A percentile compares a stretch with the other conserved stretches of the same genome.
Evolutionary conservation across 2,888 invertebrate genomes (phyloP).

Genomic region (Drosophila paramelanica): DNA sequence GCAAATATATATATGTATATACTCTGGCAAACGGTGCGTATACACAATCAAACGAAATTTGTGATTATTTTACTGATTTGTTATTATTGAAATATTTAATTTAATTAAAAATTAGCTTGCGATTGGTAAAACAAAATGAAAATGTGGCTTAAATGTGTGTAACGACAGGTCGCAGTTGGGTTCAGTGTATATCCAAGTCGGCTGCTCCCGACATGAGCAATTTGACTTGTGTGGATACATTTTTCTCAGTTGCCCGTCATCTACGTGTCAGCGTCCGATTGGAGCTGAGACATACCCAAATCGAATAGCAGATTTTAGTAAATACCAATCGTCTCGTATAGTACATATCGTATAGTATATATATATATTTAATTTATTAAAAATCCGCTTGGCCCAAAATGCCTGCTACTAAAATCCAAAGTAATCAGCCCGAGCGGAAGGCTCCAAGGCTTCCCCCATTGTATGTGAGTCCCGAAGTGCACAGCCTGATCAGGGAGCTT

Average conservation of each 20-base stretch:
- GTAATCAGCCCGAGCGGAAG: conserved; percentile 1
- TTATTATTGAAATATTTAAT: conserved; percentile 6
- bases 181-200: too few relatives aligned
- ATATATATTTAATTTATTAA: neutral
- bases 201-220: too few relatives aligned
- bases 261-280: neutral
- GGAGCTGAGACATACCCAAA: neutral
- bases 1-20: conserved; percentile 25
- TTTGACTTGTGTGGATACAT: neutral
- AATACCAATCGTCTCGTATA: neutral
- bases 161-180: too few relatives aligned
- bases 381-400: conserved; percentile 3
- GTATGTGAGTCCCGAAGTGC: conserved; percentile 15
- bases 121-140: conserved; percentile 2
- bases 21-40: conserved; percentile 35
- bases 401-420: conserved; percentile 18
- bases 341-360: neutral
- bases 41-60: conserved; percentile 26
- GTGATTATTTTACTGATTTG: conserved; percentile 12
- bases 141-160: neutral
- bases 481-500: conserved; percentile 30
- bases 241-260: neutral
- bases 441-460: neutral
- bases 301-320: neutral
- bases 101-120: conserved; percentile 6